phyloP scores from a whole-genome alignment of 2,888 invertebrate genomes.

The Campoplex capitator region DNA sequence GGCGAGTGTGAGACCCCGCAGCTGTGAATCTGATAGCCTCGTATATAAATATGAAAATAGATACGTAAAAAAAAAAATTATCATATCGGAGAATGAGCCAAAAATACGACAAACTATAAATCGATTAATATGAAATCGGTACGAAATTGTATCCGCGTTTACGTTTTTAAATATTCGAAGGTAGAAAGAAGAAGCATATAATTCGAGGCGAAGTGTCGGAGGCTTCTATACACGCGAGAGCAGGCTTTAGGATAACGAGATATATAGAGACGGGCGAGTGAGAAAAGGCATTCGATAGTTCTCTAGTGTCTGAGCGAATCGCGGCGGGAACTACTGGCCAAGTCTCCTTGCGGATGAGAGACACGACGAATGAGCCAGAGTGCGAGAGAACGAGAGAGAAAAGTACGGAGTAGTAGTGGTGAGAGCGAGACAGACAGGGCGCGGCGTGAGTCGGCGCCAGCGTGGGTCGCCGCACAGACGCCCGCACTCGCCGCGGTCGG shows the following conservation, averaged over 20 bases:
- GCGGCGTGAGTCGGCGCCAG: constrained; percentile 81
- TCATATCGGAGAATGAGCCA: neutral
- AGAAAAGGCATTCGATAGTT: constrained; percentile 41
- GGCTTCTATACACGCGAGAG: neutral
- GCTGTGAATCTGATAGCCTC: neutral
- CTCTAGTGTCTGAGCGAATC: constrained; percentile 40
- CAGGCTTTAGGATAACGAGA: constrained; percentile 24
- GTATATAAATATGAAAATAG: neutral
- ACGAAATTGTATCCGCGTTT: neutral
- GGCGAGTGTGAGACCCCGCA: constrained; percentile 29
- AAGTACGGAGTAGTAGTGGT: constrained; percentile 38
- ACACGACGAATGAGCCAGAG: constrained; percentile 47
- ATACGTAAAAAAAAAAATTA: constrained; percentile 10
- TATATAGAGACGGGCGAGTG: constrained; percentile 11
- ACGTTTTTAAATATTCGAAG: neutral
- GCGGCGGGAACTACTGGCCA: constrained; percentile 47
- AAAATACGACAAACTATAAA: neutral
- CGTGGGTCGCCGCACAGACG: constrained; percentile 81
- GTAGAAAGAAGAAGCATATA: constrained; percentile 34
- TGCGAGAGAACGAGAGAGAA: constrained; percentile 56
- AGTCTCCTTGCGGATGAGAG: constrained; percentile 59
- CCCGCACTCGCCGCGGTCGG: constrained; percentile 68
- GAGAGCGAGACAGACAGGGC: constrained; percentile 71
- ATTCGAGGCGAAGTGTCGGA: neutral
- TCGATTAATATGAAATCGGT: neutral